Evolutionary conservation across 2,888 invertebrate genomes (phyloP), one percentile per base, ranked within the genome.

Genomic region (Trachelus tabidus): DNA sequence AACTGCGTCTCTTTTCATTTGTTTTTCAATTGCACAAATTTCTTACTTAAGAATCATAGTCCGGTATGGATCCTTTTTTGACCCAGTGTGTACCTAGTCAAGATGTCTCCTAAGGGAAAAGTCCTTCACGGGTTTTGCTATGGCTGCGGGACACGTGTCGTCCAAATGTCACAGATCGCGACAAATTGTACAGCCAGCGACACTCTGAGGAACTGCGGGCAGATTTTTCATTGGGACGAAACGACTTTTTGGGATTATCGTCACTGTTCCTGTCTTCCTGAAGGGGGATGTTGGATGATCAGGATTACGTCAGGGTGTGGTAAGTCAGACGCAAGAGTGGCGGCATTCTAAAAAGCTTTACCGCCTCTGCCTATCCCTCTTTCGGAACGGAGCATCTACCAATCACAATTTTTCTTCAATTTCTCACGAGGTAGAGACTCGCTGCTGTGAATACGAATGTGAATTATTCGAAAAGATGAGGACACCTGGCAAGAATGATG

Each of bases 121-220:
- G 56, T 56, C 56, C 56, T 56, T 56, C 56, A 23, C 9, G 56
- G 15, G 56, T 56, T 56, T 15, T 56, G 56, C 56, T 56, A 56
- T 56, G 76, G 76, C 76, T 81, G 86, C 78, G 78, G 77, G 83
- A 87, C 89, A 89, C 87, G 86, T 88, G 89, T 84, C 85, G 79
- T 76, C 85, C 89, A 88, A 87, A 84, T 88, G 89, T 85, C 86
- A 85, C 80, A 83, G 76, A 69, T 79, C 33, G 69, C 79, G 77
- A 79, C 79, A 81, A 79, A 80, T 80, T 76, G 71, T 34, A 34
- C 23, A 12, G n/a, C 71, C 23, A 23, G 34, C 33, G 71, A 34
- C 31, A 31, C 12, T 71, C 12, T 56, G 56, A 56, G 9, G 23
- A 56, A 56, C 56, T 56, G 2, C 15, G 23, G 9, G 9, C 56